Base-by-base conservation (phyloP, 1,140 invertebrate genomes). In the Lysiphlebus fabarum region DNA sequence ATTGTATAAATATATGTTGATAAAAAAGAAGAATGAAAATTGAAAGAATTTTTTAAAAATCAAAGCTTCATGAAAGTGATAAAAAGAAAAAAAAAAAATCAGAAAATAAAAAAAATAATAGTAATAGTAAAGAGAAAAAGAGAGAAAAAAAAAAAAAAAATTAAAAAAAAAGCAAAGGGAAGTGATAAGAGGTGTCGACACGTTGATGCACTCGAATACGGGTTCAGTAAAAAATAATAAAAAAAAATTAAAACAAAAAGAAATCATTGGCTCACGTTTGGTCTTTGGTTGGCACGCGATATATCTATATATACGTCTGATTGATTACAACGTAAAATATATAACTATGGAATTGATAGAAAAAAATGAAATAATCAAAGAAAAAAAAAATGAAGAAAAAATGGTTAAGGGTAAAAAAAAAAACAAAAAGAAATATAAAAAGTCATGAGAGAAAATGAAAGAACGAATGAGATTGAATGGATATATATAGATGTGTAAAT, bases 241-340 rank as follows among this genome's bases (percentile, higher is more conserved):
- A 26, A 17, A 17, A 26, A 26, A 26, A 26, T 2, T 26, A 26
- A 26, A 26, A 26, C 2, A 26, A 26, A 26, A 26, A 26, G 17
- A 26, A 26, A 26, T n/a, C 47, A 10, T 44, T 36, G 14, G 44
- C 45, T 56, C 56, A 54, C 37, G 56, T 53, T 61, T 17, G 44
- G 51, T 45, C 36, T 50, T 40, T 47, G 45, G 49, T 37, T 10
- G 45, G 10, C 41, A 42, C 49, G 48, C 56, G 49, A 58, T 51
- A 58, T 42, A 49, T 44, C 51, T 45, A 49, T 42, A 49, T 44
- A 56, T 45, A 49, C n/a, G 54, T 37, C 53, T 62, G 61, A 62
- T 62, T 62, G 61, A 62, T 62, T 62, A 37, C 61, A 49, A 53
- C 50, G 50, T 34, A 12, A 34, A 49, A 26, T 26, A 26, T 26